Percentiles rank a stretch among this genome's conserved stretches.
phyloP scores from a whole-genome alignment of 2,797 vertebrate species.

The Leptodon cayanensis region DNA sequence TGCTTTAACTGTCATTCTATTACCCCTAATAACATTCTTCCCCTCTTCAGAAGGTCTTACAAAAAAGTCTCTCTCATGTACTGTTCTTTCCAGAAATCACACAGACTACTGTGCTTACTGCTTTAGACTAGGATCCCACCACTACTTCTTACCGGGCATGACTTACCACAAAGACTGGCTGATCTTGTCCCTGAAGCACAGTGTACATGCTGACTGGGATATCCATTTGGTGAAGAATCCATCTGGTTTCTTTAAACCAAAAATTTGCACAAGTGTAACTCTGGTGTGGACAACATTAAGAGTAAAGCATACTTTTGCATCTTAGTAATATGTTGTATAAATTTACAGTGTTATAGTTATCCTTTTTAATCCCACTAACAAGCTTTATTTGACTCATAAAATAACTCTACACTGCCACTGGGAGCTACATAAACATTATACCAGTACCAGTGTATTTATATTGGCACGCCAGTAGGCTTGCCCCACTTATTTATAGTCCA shows the following conservation, averaged over 20 bases:
- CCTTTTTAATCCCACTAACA: background rate
- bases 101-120: background rate
- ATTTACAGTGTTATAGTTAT: background rate
- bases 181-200: background rate
- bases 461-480: background rate
- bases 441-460: background rate
- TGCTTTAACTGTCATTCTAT: background rate
- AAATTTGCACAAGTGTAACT: background rate
- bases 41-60: background rate
- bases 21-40: background rate
- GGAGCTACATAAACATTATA: background rate
- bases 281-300: background rate
- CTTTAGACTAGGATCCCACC: background rate
- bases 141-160: background rate
- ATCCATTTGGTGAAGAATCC: background rate
- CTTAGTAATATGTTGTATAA: background rate
- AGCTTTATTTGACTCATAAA: background rate
- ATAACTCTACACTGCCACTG: background rate
- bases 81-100: background rate
- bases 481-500: background rate
- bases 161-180: background rate
- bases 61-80: background rate
- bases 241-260: background rate
- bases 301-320: background rate
- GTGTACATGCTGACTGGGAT: background rate